Evolutionary conservation across 2,888 invertebrate genomes (phyloP), one percentile per base, ranked within the genome.

Genomic region (Eupithecia insigniata): DNA sequence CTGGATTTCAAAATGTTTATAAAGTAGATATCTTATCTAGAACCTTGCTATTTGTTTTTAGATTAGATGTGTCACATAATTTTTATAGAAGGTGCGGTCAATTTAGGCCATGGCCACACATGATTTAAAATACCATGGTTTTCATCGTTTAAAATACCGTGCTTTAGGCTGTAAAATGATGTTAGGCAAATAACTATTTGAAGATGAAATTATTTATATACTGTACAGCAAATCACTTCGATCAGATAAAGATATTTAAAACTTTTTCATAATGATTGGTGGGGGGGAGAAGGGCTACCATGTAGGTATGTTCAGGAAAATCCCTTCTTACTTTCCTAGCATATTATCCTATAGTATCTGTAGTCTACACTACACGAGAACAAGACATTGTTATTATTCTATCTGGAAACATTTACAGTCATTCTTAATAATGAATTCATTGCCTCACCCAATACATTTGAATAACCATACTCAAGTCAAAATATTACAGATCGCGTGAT

Each of bases 21-120:
- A 83, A 14, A 55, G 55, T 55, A 75, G 74, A 74, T 72, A 86
- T 88, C 87, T 91, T 90, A 93, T 93, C 92, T 74, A 55, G 78
- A 84, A 90, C 91, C 88, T 89, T 78, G 78, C 79, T 92, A 92
- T 93, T 93, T 93, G 87, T 83, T 85, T 82, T 82, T 2, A 85
- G 93, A 93, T 93, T 88, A 92, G 86, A 87, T 85, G 82, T 81
- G 79, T 84, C 84, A 85, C 80, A 83, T 83, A 84, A 85, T 88
- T 91, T 90, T 90, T 90, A 87, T 84, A 85, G 66, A 26, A 76
- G 75, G 77, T 76, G 75, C 74, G 55, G 55, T 1, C 43, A 75
- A 90, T 85, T 84, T 81, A 77, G 90, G 90, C 89, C 93, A 92
- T 82, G 93, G 93, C 76, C 88, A 85, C 81, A 80, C 8, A 66